Percentiles rank a stretch among this genome's conserved stretches.
These are phyloP conservation scores for Drosophila carrolli DNA, from an alignment of 1,140 invertebrate genomes.

Conservation along the genomic window DNA sequence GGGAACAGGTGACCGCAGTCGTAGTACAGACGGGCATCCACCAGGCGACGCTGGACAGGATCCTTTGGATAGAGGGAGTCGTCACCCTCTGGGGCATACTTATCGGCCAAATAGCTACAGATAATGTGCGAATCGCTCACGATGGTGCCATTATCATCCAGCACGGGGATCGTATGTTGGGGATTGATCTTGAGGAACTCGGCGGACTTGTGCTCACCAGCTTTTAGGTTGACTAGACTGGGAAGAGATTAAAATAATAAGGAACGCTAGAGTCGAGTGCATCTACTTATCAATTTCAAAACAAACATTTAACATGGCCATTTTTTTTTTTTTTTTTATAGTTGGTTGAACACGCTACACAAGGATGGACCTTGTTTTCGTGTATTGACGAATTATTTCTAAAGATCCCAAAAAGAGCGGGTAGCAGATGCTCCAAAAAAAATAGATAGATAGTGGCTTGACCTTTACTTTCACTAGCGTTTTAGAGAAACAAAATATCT, in stretches of 20 bases:
- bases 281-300: too few species aligned
- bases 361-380: too few species aligned
- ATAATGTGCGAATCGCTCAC: conserved; percentile 88
- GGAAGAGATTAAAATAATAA: not conserved
- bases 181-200: conserved; percentile 92
- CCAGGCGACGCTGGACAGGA: conserved; percentile 85
- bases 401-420: too few species aligned
- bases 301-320: too few species aligned
- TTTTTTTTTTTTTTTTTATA: too few species aligned
- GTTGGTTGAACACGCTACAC: too few species aligned
- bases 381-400: too few species aligned
- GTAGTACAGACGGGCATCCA: conserved; percentile 87
- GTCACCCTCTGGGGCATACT: conserved; percentile 85
- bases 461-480: too few species aligned
- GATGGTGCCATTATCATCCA: conserved; percentile 88
- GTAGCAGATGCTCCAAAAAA: too few species aligned
- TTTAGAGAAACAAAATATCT: too few species aligned
- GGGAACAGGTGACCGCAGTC: conserved; percentile 88
- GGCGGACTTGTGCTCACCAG: conserved; percentile 88
- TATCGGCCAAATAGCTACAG: conserved; percentile 86
- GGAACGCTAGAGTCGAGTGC: not conserved
- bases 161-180: conserved; percentile 88
- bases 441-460: too few species aligned
- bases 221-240: conserved; percentile 83
- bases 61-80: conserved; percentile 87